phyloP scores from a whole-genome alignment of 2,113 vertebrate genomes.

The Corythaeola cristata region DNA sequence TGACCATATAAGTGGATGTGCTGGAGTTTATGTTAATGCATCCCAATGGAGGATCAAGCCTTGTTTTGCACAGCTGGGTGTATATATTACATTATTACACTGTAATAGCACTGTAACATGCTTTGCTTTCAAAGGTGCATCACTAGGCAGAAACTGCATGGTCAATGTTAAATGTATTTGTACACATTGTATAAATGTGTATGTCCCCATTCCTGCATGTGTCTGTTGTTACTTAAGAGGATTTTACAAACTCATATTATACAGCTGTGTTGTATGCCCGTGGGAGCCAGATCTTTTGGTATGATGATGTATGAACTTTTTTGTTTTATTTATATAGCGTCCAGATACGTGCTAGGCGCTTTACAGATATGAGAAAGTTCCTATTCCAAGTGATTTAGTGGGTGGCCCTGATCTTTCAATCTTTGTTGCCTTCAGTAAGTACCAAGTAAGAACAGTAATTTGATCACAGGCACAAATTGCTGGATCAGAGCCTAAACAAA shows the following conservation, averaged over 20 bases:
- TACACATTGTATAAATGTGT: slow-evolving; percentile 69
- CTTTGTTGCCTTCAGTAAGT: background rate
- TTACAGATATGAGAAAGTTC: slow-evolving; percentile 63
- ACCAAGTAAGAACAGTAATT: background rate
- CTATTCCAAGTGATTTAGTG: background rate
- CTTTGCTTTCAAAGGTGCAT: slow-evolving; percentile 43
- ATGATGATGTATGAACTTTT: slow-evolving; percentile 7
- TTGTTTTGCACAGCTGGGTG: background rate
- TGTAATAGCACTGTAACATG: background rate
- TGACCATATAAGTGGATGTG: background rate
- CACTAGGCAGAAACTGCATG: slow-evolving; percentile 49
- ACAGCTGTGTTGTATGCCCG: slow-evolving; percentile 7
- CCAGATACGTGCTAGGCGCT: slow-evolving; percentile 57
- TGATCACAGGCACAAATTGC: background rate
- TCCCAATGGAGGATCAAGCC: background rate
- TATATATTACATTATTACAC: background rate
- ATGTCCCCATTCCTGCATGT: slow-evolving; percentile 67
- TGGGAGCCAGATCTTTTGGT: slow-evolving; percentile 21
- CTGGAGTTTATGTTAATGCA: background rate
- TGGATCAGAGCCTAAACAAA: slow-evolving; percentile 11
- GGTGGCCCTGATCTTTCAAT: background rate
- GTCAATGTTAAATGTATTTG: slow-evolving; percentile 63
- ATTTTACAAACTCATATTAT: slow-evolving; percentile 13
- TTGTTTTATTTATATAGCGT: slow-evolving; percentile 63
- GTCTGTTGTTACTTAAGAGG: slow-evolving; percentile 31